Evolutionary conservation across 1,140 invertebrate species (phyloP).

Genomic region (Bombus affinis): DNA sequence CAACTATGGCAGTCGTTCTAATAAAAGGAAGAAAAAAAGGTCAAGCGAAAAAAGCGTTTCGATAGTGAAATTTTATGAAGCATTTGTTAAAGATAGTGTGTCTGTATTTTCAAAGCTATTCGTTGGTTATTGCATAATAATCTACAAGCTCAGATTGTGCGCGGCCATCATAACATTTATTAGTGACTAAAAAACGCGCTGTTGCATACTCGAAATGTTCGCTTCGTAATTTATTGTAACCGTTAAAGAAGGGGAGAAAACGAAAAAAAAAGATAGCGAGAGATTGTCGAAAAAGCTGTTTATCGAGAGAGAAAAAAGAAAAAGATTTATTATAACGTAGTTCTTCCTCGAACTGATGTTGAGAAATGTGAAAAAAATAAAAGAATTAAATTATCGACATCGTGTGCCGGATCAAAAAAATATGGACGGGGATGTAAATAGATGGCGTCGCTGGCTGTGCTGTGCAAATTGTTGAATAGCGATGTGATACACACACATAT

Average conservation of each 20-base stretch:
- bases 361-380: not conserved
- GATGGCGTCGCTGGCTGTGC: slow-evolving; percentile 67
- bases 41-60: not conserved
- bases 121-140: not conserved
- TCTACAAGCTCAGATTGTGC: slow-evolving; percentile 46
- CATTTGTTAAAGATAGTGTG: not conserved
- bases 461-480: slow-evolving; percentile 68
- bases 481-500: slow-evolving; percentile 56
- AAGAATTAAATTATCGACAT: slow-evolving; percentile 35
- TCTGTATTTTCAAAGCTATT: not conserved
- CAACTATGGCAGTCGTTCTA: not conserved
- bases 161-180: slow-evolving; percentile 53
- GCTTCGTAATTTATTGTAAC: slow-evolving; percentile 54
- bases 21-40: not conserved
- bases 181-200: slow-evolving; percentile 37
- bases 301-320: slow-evolving; percentile 13
- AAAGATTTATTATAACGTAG: slow-evolving; percentile 59
- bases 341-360: slow-evolving; percentile 59
- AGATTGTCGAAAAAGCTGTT: slow-evolving; percentile 41
- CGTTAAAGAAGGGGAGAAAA: slow-evolving; percentile 23
- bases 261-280: slow-evolving; percentile 4
- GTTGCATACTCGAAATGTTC: slow-evolving; percentile 53
- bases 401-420: slow-evolving; percentile 25
- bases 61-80: not conserved
- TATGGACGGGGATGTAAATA: slow-evolving; percentile 48